A percentile compares a stretch with the other conserved stretches of the same genome.
Conservation (phyloP, 2,113 vertebrate genomes). For the Variabilichromis moorii region DNA sequence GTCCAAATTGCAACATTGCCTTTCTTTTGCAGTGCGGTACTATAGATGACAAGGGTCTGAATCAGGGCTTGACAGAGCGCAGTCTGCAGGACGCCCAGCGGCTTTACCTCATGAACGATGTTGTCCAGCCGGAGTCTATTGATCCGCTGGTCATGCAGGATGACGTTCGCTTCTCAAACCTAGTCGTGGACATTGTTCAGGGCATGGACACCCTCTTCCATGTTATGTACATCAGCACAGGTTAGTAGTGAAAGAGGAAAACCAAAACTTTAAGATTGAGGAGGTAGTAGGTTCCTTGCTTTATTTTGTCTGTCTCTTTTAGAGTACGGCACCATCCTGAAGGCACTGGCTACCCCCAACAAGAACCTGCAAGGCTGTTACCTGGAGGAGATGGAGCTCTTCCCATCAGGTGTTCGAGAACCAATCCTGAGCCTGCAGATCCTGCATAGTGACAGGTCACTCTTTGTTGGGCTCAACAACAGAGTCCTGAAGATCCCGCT, state of each 20-base stretch:
- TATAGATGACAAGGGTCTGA: constrained; percentile 82
- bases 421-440: constrained; percentile 92
- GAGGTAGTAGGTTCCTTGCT: neutral
- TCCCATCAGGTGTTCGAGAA: constrained; percentile 76
- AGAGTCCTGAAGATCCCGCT: constrained; percentile 88
- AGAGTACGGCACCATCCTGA: constrained; percentile 96
- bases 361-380: constrained; percentile 91
- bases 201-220: constrained; percentile 93
- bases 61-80: constrained; percentile 89
- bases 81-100: constrained; percentile 95
- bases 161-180: constrained; percentile 88
- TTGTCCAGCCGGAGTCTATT: constrained; percentile 89
- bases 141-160: constrained; percentile 93
- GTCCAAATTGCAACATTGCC: neutral
- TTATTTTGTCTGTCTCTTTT: neutral
- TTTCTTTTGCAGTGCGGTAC: constrained; percentile 80
- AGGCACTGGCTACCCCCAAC: constrained; percentile 87
- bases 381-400: constrained; percentile 94
- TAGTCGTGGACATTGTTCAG: constrained; percentile 96
- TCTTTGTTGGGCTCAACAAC: constrained; percentile 88
- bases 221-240: constrained; percentile 95
- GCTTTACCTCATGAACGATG: constrained; percentile 94
- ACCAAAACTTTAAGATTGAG: neutral
- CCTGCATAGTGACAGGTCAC: constrained; percentile 87
- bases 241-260: constrained; percentile 56